phyloP scores from a whole-genome alignment of 1,140 invertebrate genomes.

The Daktulosphaira vitifoliae region DNA sequence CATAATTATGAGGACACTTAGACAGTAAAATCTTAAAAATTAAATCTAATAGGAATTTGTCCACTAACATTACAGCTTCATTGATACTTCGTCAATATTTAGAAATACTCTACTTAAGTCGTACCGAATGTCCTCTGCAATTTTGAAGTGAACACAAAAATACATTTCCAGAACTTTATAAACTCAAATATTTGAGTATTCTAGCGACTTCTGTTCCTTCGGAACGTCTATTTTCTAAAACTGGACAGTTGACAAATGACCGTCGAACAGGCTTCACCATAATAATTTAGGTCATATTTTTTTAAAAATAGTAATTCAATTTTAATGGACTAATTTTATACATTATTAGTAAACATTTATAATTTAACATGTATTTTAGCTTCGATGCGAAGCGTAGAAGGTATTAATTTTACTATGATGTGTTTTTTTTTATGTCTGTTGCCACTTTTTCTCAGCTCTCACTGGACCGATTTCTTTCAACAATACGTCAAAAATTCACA shows the following conservation, averaged over 20 bases:
- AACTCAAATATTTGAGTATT: constrained; percentile 7
- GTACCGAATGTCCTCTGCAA: constrained; percentile 36
- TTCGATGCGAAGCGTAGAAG: too few species aligned
- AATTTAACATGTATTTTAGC: neutral
- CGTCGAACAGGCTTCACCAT: constrained; percentile 10
- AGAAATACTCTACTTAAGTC: neutral
- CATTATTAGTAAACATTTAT: too few species aligned
- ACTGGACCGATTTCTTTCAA: too few species aligned
- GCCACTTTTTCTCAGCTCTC: too few species aligned
- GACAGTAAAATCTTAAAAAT: constrained; percentile 11
- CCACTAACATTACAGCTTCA: neutral
- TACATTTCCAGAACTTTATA: constrained; percentile 37
- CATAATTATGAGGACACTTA: constrained; percentile 12
- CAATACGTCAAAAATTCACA: too few species aligned
- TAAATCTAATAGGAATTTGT: constrained; percentile 1
- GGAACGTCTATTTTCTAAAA: constrained; percentile 31
- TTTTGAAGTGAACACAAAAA: constrained; percentile 41
- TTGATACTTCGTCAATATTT: constrained; percentile 4
- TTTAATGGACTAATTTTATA: too few species aligned
- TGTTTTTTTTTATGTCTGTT: too few species aligned
- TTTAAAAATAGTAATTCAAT: constrained; percentile 10
- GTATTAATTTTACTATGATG: too few species aligned
- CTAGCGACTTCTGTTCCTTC: constrained; percentile 20
- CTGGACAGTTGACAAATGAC: constrained; percentile 22
- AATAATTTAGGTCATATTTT: constrained; percentile 18